Conservation (phyloP, 2,888 invertebrate genomes). For the Ethmia dodecea region DNA sequence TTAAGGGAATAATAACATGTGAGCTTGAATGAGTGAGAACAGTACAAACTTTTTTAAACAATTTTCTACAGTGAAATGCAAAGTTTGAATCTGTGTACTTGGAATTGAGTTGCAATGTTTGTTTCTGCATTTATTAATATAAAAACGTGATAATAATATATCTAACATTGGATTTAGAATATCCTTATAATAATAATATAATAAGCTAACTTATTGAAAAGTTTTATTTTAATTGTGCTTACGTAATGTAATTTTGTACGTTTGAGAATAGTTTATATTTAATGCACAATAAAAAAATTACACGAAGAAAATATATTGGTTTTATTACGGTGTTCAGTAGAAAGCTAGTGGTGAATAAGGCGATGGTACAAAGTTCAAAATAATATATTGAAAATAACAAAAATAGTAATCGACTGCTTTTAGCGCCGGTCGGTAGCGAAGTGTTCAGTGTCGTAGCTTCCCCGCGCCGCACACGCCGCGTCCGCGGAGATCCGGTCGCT, state of each 20-base stretch:
- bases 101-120: conserved; percentile 23
- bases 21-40: no score
- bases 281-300: conserved; percentile 59
- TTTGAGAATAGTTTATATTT: conserved; percentile 39
- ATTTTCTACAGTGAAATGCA: conserved; percentile 33
- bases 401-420: no score
- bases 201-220: conserved; percentile 40
- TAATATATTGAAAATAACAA: no score
- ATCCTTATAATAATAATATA: conserved; percentile 4
- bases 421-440: no score
- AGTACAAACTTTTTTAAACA: conserved; percentile 46
- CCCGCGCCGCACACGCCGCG: no score
- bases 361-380: no score
- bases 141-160: conserved; percentile 46
- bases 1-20: conserved; percentile 28
- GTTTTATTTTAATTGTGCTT: conserved; percentile 34
- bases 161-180: conserved; percentile 15
- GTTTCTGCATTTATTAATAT: conserved; percentile 58
- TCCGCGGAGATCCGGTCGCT: no score
- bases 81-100: conserved; percentile 37
- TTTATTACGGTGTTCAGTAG: conserved; percentile 1
- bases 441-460: no score
- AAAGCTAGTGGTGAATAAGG: no score
- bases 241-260: conserved; percentile 19
- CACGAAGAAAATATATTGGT: conserved; percentile 24